These are phyloP conservation scores for Melanchra persicariae DNA, from an alignment of 2,888 invertebrate species.

Conservation along the genomic window DNA sequence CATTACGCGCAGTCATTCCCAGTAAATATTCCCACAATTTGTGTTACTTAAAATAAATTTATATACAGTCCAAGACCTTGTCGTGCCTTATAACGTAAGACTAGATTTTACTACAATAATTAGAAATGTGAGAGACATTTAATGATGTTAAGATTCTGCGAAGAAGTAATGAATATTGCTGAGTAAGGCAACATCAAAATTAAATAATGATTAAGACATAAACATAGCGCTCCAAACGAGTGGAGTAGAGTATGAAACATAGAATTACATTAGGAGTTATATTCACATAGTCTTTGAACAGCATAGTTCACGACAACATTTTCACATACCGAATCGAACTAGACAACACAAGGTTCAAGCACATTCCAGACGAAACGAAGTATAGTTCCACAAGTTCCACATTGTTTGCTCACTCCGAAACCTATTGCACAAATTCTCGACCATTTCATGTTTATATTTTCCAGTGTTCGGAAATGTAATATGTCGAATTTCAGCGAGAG, in stretches of 20 bases:
- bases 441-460: conserved; percentile 40
- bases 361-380: conserved; percentile 54
- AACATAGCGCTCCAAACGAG: conserved; percentile 68
- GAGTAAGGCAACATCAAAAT: conserved; percentile 76
- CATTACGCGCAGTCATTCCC: conserved; percentile 67
- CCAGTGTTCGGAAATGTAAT: neutral
- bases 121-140: conserved; percentile 81
- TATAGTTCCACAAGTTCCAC: conserved; percentile 43
- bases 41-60: conserved; percentile 82
- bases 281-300: conserved; percentile 78
- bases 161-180: conserved; percentile 71
- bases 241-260: conserved; percentile 69
- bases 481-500: conserved; percentile 23
- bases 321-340: conserved; percentile 65
- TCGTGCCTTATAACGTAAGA: conserved; percentile 88
- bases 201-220: conserved; percentile 70
- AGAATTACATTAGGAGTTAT: conserved; percentile 66
- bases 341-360: conserved; percentile 67
- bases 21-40: conserved; percentile 84
- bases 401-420: conserved; percentile 47
- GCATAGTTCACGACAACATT: conserved; percentile 66
- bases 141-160: conserved; percentile 73
- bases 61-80: conserved; percentile 87
- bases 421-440: conserved; percentile 60
- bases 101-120: conserved; percentile 89